Evolutionary conservation across 2,113 vertebrate species (phyloP).

Genomic region (Petrocephalus zakoni): DNA sequence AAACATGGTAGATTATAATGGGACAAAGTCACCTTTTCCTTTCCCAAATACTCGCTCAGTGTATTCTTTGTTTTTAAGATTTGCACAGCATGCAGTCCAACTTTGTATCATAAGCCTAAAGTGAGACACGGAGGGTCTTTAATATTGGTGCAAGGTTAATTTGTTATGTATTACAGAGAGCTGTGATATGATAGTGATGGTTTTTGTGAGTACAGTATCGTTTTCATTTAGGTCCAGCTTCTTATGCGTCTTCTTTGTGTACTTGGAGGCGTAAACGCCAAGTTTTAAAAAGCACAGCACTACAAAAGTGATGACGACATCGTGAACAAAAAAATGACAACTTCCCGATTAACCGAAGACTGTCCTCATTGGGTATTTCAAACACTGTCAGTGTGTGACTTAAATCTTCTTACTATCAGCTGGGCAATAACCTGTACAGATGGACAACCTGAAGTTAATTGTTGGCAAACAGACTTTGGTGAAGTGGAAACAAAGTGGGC

Average conservation of each 20-base stretch:
- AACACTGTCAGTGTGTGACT: conserved; percentile 41
- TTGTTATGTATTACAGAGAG: neutral
- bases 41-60: conserved; percentile 41
- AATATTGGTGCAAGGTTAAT: neutral
- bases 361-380: conserved; percentile 44
- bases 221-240: conserved; percentile 46
- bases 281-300: conserved; percentile 33
- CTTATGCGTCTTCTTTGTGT: conserved; percentile 49
- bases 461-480: conserved; percentile 46
- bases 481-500: conserved; percentile 20
- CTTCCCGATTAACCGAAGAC: conserved; percentile 52
- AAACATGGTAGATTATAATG: conserved; percentile 41
- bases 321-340: conserved; percentile 54
- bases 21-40: conserved; percentile 48
- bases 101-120: conserved; percentile 32
- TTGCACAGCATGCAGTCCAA: conserved; percentile 22
- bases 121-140: neutral
- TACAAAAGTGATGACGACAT: conserved; percentile 49
- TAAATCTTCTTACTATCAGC: conserved; percentile 54
- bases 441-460: conserved; percentile 48
- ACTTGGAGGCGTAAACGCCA: conserved; percentile 27
- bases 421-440: conserved; percentile 46
- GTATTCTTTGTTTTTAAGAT: conserved; percentile 30
- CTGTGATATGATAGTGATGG: neutral
- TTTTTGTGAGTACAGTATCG: conserved; percentile 20